A percentile compares a stretch with the other conserved stretches of the same genome.
These are phyloP conservation scores for Neostethus bicornis DNA, from an alignment of 2,797 vertebrate species.

Conservation along the genomic window DNA sequence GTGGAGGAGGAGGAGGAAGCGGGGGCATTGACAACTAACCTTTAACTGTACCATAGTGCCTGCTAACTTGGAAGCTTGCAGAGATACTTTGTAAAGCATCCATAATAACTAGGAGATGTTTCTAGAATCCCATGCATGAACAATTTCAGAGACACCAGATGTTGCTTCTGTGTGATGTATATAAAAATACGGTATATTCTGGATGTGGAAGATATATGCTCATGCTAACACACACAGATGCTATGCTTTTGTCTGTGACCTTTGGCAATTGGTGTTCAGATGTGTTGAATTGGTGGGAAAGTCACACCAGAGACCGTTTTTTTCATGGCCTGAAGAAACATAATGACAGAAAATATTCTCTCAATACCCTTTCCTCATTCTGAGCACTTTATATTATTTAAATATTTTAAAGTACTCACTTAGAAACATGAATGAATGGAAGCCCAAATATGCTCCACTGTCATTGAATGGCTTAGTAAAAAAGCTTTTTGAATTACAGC, in stretches of 20 bases:
- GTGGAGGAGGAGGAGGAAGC: too few species aligned
- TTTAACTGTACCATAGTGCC: too few species aligned
- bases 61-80: too few species aligned
- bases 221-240: background rate
- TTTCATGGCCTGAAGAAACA: background rate
- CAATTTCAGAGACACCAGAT: too few species aligned
- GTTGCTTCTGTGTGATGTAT: too few species aligned
- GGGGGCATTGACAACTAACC: too few species aligned
- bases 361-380: background rate
- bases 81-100: too few species aligned
- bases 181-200: too few species aligned
- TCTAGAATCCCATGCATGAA: too few species aligned
- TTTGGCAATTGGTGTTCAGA: slow-evolving; percentile 17
- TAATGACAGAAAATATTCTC: background rate
- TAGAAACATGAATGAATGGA: background rate
- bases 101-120: too few species aligned
- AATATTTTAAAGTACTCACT: background rate
- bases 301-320: slow-evolving; percentile 7
- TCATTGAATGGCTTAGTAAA: too few species aligned
- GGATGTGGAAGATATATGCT: too few species aligned
- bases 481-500: background rate
- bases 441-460: background rate
- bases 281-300: slow-evolving; percentile 1
- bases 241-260: slow-evolving; percentile 4
- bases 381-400: background rate